Conservation (phyloP, 2,113 vertebrate genomes). For the Cyprinus carpio region DNA sequence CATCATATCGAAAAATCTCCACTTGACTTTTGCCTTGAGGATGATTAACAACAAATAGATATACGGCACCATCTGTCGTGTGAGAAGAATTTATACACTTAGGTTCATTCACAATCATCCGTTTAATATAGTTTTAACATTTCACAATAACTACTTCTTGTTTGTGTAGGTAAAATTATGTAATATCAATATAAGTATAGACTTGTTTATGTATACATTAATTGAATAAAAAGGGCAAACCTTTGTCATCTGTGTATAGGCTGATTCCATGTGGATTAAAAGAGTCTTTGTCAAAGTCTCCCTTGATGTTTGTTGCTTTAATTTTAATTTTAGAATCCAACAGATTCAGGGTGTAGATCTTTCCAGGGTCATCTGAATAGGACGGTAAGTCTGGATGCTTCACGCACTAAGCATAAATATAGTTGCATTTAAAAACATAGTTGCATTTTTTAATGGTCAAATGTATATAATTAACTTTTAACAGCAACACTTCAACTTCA, state of each 20-base stretch:
- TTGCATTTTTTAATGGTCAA: no score
- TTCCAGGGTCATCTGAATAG: slow-evolving; percentile 76
- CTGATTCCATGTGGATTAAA: slow-evolving; percentile 95
- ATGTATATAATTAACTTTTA: no score
- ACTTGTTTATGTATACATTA: no score
- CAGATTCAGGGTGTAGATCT: slow-evolving; percentile 83
- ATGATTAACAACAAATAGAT: slow-evolving; percentile 92
- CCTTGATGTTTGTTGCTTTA: slow-evolving; percentile 78
- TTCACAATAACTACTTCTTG: no score
- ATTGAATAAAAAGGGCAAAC: slow-evolving; percentile 67
- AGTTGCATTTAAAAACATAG: no score
- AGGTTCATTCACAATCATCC: no score
- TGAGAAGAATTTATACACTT: neutral
- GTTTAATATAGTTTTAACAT: no score
- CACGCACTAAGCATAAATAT: no score
- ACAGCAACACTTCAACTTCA: no score
- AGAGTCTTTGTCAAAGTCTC: slow-evolving; percentile 81
- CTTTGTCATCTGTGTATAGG: slow-evolving; percentile 75
- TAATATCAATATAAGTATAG: no score
- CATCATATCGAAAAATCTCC: slow-evolving; percentile 85
- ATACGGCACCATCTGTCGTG: slow-evolving; percentile 78
- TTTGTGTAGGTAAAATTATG: no score
- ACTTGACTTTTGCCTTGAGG: slow-evolving; percentile 82
- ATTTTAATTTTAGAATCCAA: slow-evolving; percentile 73
- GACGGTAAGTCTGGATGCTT: slow-evolving; percentile 68